Base-by-base conservation (phyloP, 2,113 vertebrate species). In the Recurvirostra avosetta region DNA sequence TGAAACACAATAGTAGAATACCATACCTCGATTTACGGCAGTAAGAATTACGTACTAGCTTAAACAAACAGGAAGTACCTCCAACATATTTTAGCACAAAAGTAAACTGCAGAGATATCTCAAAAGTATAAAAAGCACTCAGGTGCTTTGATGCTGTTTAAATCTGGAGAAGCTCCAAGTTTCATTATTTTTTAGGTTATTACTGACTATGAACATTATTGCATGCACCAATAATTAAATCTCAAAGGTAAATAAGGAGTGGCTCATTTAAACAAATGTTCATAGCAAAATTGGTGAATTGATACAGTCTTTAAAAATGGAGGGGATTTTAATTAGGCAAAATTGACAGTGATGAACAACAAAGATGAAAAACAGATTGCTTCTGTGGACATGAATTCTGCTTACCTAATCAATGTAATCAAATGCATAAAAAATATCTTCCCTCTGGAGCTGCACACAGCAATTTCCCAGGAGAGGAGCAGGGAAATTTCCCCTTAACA, bases 321-420 rank as follows among this genome's bases (percentile, higher is more conserved):
- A 94, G 14, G 11, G 47, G 27, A 81, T 47, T 88, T 90, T 78
- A 92, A 94, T 72, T 63, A 89, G 61, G 38, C 50, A 81, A 92
- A 90, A 89, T n/a, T 83, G 67, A 85, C 36, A 93, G 56, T 41
- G 58, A 86, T 61, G 32, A 85, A 88, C 36, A 84, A 62, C 55
- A 83, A 89, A 91, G 17, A 84, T 15, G 40, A 71, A 86, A 72
- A 85, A 29, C 8, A 77, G n/a, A 41, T 68, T 87, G 61, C 52
- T 93, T 53, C 58, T 83, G 76, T 32, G 47, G 49, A 86, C 58
- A 50, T 34, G 23, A 78, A 87, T 61, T 94, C 38, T 90, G 47
- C 61, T 92, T 78, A 88, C 96, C 11, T 81, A 86, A 94, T 71
- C 40, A 47, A n/a, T 47, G 61, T 22, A 94, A 86, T 81, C 53